Conservation (phyloP, 1,140 invertebrate genomes). For the Brachionus paranguensis region DNA sequence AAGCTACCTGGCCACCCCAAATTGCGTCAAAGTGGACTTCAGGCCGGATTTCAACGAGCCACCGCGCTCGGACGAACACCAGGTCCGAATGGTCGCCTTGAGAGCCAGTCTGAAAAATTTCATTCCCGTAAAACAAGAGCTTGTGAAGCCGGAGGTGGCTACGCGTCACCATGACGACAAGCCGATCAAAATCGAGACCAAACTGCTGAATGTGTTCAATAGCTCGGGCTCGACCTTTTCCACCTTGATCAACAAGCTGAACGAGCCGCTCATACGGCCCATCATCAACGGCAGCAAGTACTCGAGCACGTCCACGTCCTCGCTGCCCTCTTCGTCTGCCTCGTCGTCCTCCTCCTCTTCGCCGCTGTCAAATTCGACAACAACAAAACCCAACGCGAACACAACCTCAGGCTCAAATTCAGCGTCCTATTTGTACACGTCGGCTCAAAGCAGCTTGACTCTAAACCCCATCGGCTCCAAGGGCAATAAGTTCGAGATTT, state of each 20-base stretch:
- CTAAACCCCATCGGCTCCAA: neutral
- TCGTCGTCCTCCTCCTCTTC: slow-evolving; percentile 15
- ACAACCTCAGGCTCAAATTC: neutral
- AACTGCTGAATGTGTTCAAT: neutral
- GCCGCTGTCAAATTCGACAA: neutral
- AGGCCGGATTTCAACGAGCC: neutral
- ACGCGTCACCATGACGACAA: neutral
- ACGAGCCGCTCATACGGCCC: neutral
- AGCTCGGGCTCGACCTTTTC: neutral
- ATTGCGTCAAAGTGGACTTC: neutral
- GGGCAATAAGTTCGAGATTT: slow-evolving; percentile 29
- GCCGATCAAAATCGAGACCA: neutral
- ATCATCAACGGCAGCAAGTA: neutral
- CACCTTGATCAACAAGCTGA: neutral
- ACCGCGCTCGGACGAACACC: neutral
- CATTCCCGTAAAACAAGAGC: neutral
- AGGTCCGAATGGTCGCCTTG: neutral
- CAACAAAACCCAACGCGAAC: neutral
- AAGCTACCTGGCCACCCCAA: neutral
- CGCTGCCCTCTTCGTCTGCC: slow-evolving; percentile 4
- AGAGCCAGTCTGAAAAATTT: neutral
- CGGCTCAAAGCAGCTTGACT: neutral
- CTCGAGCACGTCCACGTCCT: neutral
- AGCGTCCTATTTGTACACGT: neutral
- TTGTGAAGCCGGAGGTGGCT: neutral